Conservation (phyloP, 2,113 vertebrate species). For the Centrocercus urophasianus region DNA sequence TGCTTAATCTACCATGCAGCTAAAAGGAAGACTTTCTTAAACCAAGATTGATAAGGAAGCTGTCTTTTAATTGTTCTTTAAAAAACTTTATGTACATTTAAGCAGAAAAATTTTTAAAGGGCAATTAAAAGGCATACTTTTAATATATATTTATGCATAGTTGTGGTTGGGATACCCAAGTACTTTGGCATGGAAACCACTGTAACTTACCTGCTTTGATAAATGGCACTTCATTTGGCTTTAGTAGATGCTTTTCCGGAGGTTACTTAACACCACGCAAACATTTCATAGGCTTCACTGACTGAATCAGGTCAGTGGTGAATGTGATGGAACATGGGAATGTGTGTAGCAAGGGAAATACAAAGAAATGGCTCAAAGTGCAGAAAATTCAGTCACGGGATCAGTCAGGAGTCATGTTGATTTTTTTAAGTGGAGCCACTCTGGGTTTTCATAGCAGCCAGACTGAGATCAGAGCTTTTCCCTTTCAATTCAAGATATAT, state of each 20-base stretch:
- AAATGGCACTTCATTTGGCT: not conserved
- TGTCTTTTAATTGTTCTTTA: not conserved
- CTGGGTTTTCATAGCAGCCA: not conserved
- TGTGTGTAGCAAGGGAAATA: not conserved
- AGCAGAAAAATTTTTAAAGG: not conserved
- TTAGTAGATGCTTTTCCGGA: not conserved
- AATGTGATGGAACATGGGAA: not conserved
- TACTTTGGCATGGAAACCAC: not conserved
- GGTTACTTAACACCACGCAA: not conserved
- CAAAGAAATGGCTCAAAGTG: not conserved
- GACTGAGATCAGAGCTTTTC: not conserved
- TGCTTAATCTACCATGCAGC: not conserved
- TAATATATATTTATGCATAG: not conserved
- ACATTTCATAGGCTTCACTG: not conserved
- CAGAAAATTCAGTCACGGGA: not conserved
- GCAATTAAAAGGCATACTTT: not conserved
- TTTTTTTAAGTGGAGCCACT: not conserved
- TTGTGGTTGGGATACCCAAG: not conserved
- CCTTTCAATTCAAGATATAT: not conserved
- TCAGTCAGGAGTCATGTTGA: not conserved
- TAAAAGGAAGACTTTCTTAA: not conserved
- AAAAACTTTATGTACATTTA: not conserved
- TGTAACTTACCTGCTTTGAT: not conserved
- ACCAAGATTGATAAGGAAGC: not conserved
- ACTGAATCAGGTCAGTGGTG: not conserved